phyloP scores from a whole-genome alignment of 2,113 vertebrate species.

The Myrmophylax atrothorax region DNA sequence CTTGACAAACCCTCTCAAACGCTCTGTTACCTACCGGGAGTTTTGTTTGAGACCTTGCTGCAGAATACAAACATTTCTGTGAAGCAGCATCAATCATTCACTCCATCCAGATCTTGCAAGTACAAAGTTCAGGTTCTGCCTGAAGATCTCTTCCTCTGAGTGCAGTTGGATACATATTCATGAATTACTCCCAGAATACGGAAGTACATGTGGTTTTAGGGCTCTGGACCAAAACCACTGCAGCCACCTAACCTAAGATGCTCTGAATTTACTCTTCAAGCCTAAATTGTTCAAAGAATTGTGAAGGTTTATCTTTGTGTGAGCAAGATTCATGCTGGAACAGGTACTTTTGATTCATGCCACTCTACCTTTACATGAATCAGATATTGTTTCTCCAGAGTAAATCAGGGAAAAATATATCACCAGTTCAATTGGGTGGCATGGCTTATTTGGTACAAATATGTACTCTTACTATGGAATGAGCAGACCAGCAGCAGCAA shows the following conservation, averaged over 20 bases:
- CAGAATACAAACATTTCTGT: not conserved
- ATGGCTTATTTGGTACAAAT: not conserved
- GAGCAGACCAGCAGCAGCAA: not conserved
- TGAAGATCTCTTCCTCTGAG: not conserved
- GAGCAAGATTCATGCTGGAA: not conserved
- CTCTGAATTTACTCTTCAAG: not conserved
- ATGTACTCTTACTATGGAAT: rapidly evolving
- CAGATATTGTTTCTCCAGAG: not conserved
- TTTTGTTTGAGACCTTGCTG: not conserved
- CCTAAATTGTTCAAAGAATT: not conserved
- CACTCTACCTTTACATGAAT: not conserved
- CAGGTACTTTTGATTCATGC: not conserved
- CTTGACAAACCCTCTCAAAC: not conserved
- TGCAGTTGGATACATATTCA: not conserved
- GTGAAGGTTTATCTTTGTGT: not conserved
- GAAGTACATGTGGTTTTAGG: not conserved
- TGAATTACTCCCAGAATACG: not conserved
- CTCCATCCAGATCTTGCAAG: not conserved
- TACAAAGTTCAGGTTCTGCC: not conserved
- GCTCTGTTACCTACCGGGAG: not conserved
- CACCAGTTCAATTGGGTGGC: not conserved
- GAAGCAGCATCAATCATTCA: not conserved
- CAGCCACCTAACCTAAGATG: not conserved
- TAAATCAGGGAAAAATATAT: not conserved
- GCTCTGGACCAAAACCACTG: not conserved